These are phyloP conservation scores for Crossocerus cetratus DNA, from an alignment of 2,888 invertebrate species.

Conservation along the genomic window DNA sequence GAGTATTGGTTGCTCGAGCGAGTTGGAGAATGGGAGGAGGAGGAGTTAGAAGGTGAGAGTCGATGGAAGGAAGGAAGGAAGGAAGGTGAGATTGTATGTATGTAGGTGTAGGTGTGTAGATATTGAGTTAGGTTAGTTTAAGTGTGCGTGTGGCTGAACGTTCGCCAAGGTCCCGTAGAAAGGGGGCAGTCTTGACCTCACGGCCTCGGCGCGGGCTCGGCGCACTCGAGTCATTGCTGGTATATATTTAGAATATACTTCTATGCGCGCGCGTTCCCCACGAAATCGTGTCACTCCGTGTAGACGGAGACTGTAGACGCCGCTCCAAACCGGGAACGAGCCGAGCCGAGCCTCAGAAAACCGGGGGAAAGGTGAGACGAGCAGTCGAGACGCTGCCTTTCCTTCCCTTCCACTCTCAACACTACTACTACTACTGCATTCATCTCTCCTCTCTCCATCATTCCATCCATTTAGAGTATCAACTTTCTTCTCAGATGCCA, in stretches of 20 bases:
- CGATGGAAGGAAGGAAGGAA: no score
- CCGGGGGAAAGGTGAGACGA: no score
- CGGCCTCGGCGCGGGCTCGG: conserved; percentile 30
- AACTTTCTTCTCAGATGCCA: no score
- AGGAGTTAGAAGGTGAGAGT: conserved; percentile 49
- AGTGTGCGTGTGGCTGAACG: conserved; percentile 37
- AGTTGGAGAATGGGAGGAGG: conserved; percentile 13
- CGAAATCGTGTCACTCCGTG: conserved; percentile 26
- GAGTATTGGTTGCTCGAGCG: background rate
- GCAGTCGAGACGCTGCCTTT: no score
- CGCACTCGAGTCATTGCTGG: conserved; percentile 30
- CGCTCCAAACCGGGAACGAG: no score
- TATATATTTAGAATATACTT: conserved; percentile 32
- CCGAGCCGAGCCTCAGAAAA: no score
- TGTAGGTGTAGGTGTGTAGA: no score
- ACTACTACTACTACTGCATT: no score
- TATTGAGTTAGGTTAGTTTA: conserved; percentile 36
- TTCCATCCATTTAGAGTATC: no score
- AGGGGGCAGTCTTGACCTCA: conserved; percentile 45
- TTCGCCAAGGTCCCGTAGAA: conserved; percentile 49
- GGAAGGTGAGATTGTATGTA: conserved; percentile 39
- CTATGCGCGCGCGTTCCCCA: conserved; percentile 3
- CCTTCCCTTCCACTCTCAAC: no score
- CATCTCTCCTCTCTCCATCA: no score
- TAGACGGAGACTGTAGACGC: no score